Base-by-base conservation (phyloP, 2,113 vertebrate species). In the Gymnogyps californianus region DNA sequence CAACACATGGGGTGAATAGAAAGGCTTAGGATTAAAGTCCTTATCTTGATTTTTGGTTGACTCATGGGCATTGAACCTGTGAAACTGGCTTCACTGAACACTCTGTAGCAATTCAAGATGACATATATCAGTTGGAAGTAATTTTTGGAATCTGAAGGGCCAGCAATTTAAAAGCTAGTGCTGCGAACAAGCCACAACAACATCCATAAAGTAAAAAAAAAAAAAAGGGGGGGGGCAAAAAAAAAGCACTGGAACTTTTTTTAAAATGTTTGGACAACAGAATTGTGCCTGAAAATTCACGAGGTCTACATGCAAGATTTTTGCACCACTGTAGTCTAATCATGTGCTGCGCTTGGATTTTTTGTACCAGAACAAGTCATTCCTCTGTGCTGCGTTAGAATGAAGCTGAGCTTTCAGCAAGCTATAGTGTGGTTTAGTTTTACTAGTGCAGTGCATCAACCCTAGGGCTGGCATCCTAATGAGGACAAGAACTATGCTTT, bases 401-500 rank as follows among this genome's bases (percentile, higher is more conserved):
- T 18, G 85, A 83, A 93, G 79, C 52, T 0, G 4, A 89, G 86
- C 59, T 87, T 89, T 91, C 86, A 87, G 89, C 65, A 52, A 82
- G 77, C 89, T 87, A 22, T 42, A 49, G 66, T n/a, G 49, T 71
- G 62, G 70, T 74, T 95, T 69, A 57, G 89, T 87, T 92, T 87
- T 89, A 84, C 61, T 81, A 69, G 52, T 64, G 93, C 76, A 83
- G 81, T 75, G 83, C 88, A 84, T 96, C 94, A 91, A 7, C 92
- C 57, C 82, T 40, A 40, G 81, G 64, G 85, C 92, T 93, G 88
- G 83, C 92, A 95, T 92, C 86, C 88, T 87, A 55, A 83, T 67
- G 80, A 96, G 86, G 55, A 94, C 90, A 91, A 94, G 95, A 91
- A 65, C 89, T 82, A 13, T 31, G 74, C 89, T 94, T 90, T 94